A percentile compares a stretch with the other conserved stretches of the same genome.
phyloP scores from a whole-genome alignment of 1,140 invertebrate species.

The Megalonaias nervosa region DNA sequence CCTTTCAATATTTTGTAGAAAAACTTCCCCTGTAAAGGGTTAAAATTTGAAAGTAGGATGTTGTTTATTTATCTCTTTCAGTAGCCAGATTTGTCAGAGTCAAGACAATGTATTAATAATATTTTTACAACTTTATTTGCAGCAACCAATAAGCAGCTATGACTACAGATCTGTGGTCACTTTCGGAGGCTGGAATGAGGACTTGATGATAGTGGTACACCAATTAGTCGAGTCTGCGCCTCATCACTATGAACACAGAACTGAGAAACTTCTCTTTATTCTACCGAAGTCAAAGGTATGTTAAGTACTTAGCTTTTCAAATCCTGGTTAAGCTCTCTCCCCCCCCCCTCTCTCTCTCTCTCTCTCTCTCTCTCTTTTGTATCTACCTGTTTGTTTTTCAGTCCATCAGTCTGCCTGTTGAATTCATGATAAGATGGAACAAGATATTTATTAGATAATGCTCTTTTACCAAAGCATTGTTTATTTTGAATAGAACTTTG shows the following conservation, averaged over 20 bases:
- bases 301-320: not conserved
- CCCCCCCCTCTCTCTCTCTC: no score
- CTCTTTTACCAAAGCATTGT: not conserved
- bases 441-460: not conserved
- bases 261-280: conserved; percentile 91
- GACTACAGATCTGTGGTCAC: conserved; percentile 92
- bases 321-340: not conserved
- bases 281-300: conserved; percentile 91
- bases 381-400: no score
- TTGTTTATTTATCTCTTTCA: no score
- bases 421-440: no score
- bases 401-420: not conserved
- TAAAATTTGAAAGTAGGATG: no score
- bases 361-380: no score
- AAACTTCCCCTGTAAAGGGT: no score
- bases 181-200: conserved; percentile 94
- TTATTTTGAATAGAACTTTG: not conserved
- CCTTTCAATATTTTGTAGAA: no score
- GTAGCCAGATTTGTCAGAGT: no score
- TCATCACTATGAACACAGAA: conserved; percentile 72
- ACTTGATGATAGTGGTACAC: conserved; percentile 94
- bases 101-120: no score
- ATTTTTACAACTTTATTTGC: conserved; percentile 18
- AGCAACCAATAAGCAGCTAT: conserved; percentile 74
- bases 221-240: conserved; percentile 56